These are phyloP conservation scores for Drosophila paramelanica DNA, from an alignment of 2,888 invertebrate genomes.

Conservation along the genomic window DNA sequence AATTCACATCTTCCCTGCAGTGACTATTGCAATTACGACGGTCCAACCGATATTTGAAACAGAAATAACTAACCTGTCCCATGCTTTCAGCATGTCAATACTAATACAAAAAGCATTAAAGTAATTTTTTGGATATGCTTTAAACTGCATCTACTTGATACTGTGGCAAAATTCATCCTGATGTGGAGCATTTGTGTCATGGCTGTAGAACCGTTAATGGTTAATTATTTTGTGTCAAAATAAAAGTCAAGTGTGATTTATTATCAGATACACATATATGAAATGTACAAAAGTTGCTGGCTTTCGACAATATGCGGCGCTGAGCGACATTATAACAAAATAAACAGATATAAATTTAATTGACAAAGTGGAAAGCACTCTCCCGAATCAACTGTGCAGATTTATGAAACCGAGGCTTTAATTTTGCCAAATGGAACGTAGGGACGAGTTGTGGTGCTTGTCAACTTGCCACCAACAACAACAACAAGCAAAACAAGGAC, in stretches of 20 bases:
- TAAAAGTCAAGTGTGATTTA: background rate
- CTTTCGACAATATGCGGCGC: background rate
- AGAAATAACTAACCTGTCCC: background rate
- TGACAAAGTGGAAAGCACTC: slow-evolving; percentile 35
- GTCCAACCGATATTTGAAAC: slow-evolving; percentile 6
- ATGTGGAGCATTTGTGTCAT: background rate
- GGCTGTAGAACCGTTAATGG: background rate
- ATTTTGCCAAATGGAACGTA: slow-evolving; percentile 40
- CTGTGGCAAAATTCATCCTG: background rate
- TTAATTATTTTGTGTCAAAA: background rate
- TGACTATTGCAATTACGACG: slow-evolving; percentile 7
- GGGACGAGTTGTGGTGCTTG: slow-evolving; percentile 2
- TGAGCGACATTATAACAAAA: slow-evolving; percentile 4
- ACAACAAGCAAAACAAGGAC: slow-evolving; percentile 22
- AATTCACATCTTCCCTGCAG: slow-evolving; percentile 1
- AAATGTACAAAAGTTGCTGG: slow-evolving; percentile 7
- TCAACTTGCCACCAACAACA: slow-evolving; percentile 18
- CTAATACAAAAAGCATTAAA: background rate
- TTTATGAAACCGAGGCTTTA: slow-evolving; percentile 50
- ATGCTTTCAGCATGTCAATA: background rate
- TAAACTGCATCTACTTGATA: background rate
- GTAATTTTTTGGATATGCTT: background rate
- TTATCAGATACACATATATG: background rate
- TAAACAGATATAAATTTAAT: slow-evolving; percentile 15
- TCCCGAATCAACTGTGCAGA: slow-evolving; percentile 43